Base-by-base conservation (phyloP, 1,140 invertebrate species). In the Drosophila rhopaloa region DNA sequence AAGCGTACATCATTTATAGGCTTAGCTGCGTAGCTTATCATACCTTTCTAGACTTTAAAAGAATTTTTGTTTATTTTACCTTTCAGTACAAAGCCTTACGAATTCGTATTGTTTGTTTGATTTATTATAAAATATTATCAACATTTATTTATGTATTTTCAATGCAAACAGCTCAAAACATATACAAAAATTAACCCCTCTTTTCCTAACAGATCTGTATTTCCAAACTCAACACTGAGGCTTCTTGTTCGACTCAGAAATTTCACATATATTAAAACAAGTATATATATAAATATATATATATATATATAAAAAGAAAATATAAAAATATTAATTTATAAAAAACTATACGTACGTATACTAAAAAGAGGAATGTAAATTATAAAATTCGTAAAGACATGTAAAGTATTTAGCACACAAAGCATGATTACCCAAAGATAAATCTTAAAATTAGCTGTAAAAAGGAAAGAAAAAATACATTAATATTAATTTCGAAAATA, bases 381-480 rank as follows among this genome's bases (percentile, higher is more conserved):
- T 86, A 63, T 75, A 74, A 76, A 76, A 50, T 68, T 51, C 57
- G 37, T 48, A 86, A 89, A 83, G 83, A 83, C 83, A 85, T 85
- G 82, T 85, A 85, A 81, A 82, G 74, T 84, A 79, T 83, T 80
- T 83, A 89, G 73, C 63, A 89, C 74, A 71, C 68, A 81, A 75
- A 56, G 56, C 83, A 88, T 83, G 66, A 82, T 74, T 74, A 88
- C 75, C 83, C 83, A 88, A 88, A 88, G 84, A 88, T 88, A 88
- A 59, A 67, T 83, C 51, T 89, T 80, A 89, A 89, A 88, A 46
- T 79, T 88, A 88, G 82, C 59, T 89, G 84, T 86, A 86, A 89
- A 83, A 76, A 66, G 79, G 81, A 86, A 76, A 68, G 62, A 76
- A 56, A 86, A 86, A 86, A 86, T 85, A 85, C 81, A 85, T 50